Evolutionary conservation across 30 jellyfish, hydroid and myxozoan genomes (phyloP).

Genomic region (Sanderia malayensis): DNA sequence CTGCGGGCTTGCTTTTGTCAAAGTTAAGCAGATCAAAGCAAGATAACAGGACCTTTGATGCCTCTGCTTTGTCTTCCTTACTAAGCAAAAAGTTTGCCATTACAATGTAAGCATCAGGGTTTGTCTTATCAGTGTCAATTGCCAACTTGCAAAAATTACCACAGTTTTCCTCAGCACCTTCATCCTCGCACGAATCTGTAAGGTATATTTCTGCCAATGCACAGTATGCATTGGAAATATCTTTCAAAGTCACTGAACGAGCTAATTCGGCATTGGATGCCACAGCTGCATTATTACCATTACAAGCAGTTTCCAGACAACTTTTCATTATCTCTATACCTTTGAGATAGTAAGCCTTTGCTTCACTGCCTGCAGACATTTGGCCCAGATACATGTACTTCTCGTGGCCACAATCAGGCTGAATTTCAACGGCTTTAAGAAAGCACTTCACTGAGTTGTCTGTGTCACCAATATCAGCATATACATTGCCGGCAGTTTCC

Average conservation of each 20-base stretch:
- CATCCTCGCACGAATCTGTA: slow-evolving; percentile 94
- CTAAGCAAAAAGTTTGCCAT: slow-evolving; percentile 76
- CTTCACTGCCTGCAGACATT: slow-evolving; percentile 75
- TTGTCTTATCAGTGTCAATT: slow-evolving; percentile 50
- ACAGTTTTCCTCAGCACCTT: slow-evolving; percentile 78
- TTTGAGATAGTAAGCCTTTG: slow-evolving; percentile 72
- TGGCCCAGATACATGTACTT: slow-evolving; percentile 96
- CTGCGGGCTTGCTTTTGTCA: not conserved
- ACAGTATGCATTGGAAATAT: slow-evolving; percentile 83
- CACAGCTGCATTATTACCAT: not conserved
- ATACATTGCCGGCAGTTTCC: slow-evolving; percentile 78
- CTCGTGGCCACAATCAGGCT: slow-evolving; percentile 78
- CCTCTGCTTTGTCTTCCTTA: slow-evolving; percentile 66
- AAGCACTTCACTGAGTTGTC: slow-evolving; percentile 56
- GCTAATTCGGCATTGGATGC: not conserved
- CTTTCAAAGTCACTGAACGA: slow-evolving; percentile 20
- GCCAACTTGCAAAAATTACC: slow-evolving; percentile 77
- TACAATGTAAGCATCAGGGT: slow-evolving; percentile 73
- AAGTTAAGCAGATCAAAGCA: slow-evolving; percentile 63
- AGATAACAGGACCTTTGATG: slow-evolving; percentile 26
- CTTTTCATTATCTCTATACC: slow-evolving; percentile 82
- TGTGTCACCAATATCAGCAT: slow-evolving; percentile 82
- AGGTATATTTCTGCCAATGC: slow-evolving; percentile 87
- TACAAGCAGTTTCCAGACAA: slow-evolving; percentile 16
- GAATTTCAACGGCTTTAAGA: slow-evolving; percentile 69